phyloP scores from a whole-genome alignment of 2,888 invertebrate species.

The Trichacis sp. region DNA sequence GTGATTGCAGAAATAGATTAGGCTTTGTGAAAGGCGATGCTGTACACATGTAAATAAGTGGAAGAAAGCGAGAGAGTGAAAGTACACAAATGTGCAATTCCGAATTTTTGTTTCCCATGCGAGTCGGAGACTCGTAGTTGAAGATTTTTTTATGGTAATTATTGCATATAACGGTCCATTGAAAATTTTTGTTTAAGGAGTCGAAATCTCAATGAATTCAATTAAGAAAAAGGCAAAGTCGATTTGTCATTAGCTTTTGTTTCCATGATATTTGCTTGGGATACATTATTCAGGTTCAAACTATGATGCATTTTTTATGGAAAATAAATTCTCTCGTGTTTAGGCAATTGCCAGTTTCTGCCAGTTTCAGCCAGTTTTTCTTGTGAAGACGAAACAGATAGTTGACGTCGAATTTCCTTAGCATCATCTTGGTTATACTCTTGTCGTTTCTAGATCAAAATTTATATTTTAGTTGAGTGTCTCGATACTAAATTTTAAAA shows the following conservation, averaged over 20 bases:
- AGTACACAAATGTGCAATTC: constrained; percentile 48
- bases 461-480: constrained; percentile 5
- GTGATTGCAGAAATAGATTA: not conserved
- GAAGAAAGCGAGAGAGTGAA: constrained; percentile 18
- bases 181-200: constrained; percentile 1
- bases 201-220: constrained; percentile 4
- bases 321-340: not conserved
- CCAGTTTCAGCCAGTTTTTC: constrained; percentile 11
- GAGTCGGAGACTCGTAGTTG: constrained; percentile 41
- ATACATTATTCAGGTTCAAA: too few relatives aligned
- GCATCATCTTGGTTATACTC: not conserved
- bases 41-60: constrained; percentile 5
- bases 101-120: constrained; percentile 46
- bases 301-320: not conserved
- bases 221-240: too few relatives aligned
- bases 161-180: constrained; percentile 39
- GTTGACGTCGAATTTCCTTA: constrained; percentile 2
- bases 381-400: constrained; percentile 17
- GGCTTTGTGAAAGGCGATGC: not conserved
- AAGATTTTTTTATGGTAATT: constrained; percentile 48
- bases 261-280: too few relatives aligned
- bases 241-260: too few relatives aligned
- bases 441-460: not conserved
- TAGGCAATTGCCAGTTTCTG: too few relatives aligned
- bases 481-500: not conserved